Evolutionary conservation across 2,888 invertebrate genomes (phyloP).

Genomic region (Caradrina clavipalpis): DNA sequence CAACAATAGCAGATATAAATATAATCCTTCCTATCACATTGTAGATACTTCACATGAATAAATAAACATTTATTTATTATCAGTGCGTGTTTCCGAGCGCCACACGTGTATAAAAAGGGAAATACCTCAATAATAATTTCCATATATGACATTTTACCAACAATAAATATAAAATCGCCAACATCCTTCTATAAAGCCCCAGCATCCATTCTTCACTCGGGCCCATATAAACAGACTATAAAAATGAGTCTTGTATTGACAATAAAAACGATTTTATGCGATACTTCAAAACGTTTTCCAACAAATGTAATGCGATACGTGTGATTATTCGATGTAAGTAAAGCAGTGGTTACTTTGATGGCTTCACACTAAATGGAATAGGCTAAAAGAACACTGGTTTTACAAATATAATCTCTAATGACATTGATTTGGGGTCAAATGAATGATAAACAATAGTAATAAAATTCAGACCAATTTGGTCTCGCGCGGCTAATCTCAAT

Average conservation of each 20-base stretch:
- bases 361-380: slow-evolving; percentile 44
- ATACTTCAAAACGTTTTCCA: slow-evolving; percentile 72
- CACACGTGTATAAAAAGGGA: slow-evolving; percentile 8
- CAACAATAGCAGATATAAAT: background rate
- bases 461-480: too few relatives aligned
- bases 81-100: background rate
- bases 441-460: background rate
- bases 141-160: slow-evolving; percentile 62
- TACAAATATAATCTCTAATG: slow-evolving; percentile 23
- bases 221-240: slow-evolving; percentile 85
- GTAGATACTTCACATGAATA: slow-evolving; percentile 15
- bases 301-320: slow-evolving; percentile 63
- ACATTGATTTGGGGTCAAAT: slow-evolving; percentile 8
- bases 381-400: slow-evolving; percentile 15
- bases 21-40: background rate
- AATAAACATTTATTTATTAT: slow-evolving; percentile 5
- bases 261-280: slow-evolving; percentile 83
- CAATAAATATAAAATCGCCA: slow-evolving; percentile 74
- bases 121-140: slow-evolving; percentile 51
- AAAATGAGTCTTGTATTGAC: slow-evolving; percentile 85
- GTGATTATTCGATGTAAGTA: slow-evolving; percentile 53
- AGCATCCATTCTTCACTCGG: slow-evolving; percentile 76
- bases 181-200: slow-evolving; percentile 77
- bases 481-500: too few relatives aligned
- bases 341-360: slow-evolving; percentile 50